A percentile compares a stretch with the other conserved stretches of the same genome.
These are phyloP conservation scores for Clostera curtula DNA, from an alignment of 2,888 invertebrate species.

Conservation along the genomic window DNA sequence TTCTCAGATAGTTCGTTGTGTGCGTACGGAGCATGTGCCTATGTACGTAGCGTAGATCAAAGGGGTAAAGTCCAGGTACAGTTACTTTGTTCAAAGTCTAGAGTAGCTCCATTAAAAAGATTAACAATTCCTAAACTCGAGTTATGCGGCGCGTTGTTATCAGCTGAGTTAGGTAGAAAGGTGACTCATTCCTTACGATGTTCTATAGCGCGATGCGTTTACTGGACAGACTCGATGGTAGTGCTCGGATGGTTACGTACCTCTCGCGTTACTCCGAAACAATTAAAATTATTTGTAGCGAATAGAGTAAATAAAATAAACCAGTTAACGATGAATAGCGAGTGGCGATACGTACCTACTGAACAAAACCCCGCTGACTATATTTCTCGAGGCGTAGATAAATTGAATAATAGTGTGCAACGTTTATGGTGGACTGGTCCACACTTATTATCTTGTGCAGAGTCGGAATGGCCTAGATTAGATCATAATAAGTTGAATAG, in stretches of 20 bases:
- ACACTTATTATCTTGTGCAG: slow-evolving; percentile 1
- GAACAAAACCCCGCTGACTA: slow-evolving; percentile 14
- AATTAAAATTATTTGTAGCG: slow-evolving; percentile 14
- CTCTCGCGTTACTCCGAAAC: neutral
- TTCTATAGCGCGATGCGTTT: neutral
- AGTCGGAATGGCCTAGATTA: neutral
- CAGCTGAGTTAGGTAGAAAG: slow-evolving; percentile 4
- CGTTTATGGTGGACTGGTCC: slow-evolving; percentile 11
- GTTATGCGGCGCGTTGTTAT: slow-evolving; percentile 5
- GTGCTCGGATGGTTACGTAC: slow-evolving; percentile 11
- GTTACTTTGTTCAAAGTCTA: slow-evolving; percentile 7
- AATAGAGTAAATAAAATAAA: slow-evolving; percentile 14
- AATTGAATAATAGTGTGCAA: neutral
- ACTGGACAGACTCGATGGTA: slow-evolving; percentile 4
- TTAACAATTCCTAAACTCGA: slow-evolving; percentile 7
- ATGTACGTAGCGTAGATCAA: neutral
- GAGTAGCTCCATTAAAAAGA: slow-evolving; percentile 8
- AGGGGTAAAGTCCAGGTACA: neutral
- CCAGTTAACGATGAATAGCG: slow-evolving; percentile 3
- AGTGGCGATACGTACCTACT: slow-evolving; percentile 9
- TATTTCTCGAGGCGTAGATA: slow-evolving; percentile 10
- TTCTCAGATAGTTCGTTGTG: neutral
- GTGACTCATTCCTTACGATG: slow-evolving; percentile 4
- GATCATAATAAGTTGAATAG: neutral
- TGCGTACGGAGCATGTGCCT: neutral